phyloP scores from a whole-genome alignment of 2,797 vertebrate species.

The Rhinoraja longicauda region DNA sequence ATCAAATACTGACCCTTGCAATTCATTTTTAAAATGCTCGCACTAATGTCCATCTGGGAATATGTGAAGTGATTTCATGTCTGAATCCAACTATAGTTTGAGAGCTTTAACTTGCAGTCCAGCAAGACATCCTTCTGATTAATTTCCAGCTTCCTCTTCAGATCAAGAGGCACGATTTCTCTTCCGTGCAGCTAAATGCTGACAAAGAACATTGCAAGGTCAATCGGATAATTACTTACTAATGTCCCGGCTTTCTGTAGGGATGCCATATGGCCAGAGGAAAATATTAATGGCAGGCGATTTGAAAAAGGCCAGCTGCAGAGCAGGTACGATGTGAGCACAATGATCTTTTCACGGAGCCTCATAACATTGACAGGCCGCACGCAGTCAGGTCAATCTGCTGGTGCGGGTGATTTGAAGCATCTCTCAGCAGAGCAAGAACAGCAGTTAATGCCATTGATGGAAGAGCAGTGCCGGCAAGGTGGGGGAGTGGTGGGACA shows the following conservation, averaged over 20 bases:
- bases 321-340: background rate
- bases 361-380: background rate
- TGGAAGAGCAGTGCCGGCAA: background rate
- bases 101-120: background rate
- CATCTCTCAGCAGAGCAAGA: background rate
- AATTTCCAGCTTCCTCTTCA: background rate
- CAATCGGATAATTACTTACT: constrained; percentile 1
- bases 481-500: background rate
- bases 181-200: background rate
- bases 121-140: background rate
- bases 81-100: background rate
- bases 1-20: background rate
- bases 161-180: background rate
- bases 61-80: background rate
- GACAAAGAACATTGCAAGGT: background rate
- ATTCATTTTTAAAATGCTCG: background rate
- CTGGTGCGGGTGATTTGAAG: background rate
- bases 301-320: background rate
- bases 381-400: background rate
- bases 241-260: background rate
- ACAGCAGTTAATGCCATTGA: background rate
- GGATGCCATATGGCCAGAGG: background rate
- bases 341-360: background rate
- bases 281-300: background rate
- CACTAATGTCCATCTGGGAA: background rate